Conservation (phyloP, 2,888 invertebrate species). For the Periphyllus acericola region DNA sequence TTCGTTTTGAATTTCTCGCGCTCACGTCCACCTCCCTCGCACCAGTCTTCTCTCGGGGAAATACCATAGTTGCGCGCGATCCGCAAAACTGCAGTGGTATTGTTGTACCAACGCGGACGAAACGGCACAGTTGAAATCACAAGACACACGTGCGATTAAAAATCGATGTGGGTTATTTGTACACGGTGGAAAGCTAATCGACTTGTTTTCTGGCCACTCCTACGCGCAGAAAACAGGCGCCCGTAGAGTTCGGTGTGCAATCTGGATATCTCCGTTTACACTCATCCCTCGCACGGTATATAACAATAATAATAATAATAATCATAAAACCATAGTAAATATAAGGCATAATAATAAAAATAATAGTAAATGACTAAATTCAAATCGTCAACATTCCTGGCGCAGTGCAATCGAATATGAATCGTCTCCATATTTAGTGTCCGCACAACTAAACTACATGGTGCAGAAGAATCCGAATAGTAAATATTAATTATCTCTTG, state of each 20-base stretch:
- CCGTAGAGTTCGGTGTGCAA: background rate
- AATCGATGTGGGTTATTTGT: background rate
- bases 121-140: background rate
- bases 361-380: background rate
- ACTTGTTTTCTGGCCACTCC: background rate
- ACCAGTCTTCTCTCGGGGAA: no score
- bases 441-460: background rate
- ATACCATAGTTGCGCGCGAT: background rate
- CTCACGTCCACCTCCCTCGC: no score
- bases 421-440: background rate
- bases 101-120: background rate
- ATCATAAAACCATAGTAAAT: no score
- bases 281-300: no score
- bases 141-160: background rate
- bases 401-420: background rate
- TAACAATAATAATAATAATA: no score
- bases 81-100: no score
- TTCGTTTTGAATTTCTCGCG: background rate
- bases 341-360: background rate
- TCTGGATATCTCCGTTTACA: background rate
- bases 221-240: background rate
- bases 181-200: background rate
- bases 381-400: background rate
- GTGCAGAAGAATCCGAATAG: background rate
- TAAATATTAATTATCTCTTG: background rate